Conservation (phyloP, 37 sponge, comb jelly and placozoan genomes). For the Geodia barretti region DNA sequence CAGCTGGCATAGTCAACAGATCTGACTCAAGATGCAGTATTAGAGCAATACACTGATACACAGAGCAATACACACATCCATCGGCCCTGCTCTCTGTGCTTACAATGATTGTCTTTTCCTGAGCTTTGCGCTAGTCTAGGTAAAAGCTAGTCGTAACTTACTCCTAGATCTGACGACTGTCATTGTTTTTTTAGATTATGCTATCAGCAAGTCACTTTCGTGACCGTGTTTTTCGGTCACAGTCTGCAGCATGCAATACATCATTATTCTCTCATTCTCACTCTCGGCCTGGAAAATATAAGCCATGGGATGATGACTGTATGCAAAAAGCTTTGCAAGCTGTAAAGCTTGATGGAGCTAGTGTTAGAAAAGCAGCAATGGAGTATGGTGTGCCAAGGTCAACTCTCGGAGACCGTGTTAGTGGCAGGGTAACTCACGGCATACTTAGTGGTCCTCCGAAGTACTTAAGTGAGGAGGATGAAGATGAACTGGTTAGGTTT, state of each 20-base stretch:
- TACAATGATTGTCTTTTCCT: no score
- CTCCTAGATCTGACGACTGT: no score
- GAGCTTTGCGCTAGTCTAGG: no score
- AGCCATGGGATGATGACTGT: neutral
- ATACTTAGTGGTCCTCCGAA: neutral
- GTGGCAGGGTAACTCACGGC: constrained; percentile 20
- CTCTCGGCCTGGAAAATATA: neutral
- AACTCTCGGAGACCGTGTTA: constrained; percentile 17
- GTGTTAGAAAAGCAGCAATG: constrained; percentile 6
- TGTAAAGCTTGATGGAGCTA: neutral
- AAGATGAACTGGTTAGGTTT: neutral
- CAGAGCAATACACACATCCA: no score
- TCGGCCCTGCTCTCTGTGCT: no score
- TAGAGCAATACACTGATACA: no score
- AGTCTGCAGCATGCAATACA: neutral
- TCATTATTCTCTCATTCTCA: neutral
- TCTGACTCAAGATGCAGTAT: no score
- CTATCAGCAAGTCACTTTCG: no score
- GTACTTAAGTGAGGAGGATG: neutral
- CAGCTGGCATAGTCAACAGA: no score
- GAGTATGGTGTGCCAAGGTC: constrained; percentile 20
- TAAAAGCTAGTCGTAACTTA: no score
- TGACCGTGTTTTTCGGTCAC: no score
- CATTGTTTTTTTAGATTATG: no score
- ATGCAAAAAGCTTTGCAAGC: constrained; percentile 9